Conservation (phyloP, 2,797 vertebrate genomes). For the Channa striata region DNA sequence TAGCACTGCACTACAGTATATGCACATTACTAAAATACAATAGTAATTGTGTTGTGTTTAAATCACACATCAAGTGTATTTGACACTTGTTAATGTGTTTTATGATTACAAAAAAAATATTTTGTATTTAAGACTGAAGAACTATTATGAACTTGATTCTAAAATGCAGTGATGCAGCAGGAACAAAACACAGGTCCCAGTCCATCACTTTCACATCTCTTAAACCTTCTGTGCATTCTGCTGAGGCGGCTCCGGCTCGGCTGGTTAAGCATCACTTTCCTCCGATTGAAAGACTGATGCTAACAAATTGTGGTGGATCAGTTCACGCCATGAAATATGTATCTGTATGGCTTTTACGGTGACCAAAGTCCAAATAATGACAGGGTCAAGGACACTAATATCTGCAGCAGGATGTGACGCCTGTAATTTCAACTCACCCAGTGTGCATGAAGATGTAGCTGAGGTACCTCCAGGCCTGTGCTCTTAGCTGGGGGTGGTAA, state of each 20-base stretch:
- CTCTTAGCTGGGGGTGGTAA: constrained; percentile 94
- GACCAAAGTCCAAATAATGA: constrained; percentile 6
- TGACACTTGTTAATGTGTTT: constrained; percentile 17
- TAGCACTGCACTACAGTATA: not conserved
- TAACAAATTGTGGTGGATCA: not conserved
- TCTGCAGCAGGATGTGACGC: not conserved
- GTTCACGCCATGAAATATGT: not conserved
- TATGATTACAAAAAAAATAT: constrained; percentile 10
- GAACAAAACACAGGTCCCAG: not conserved
- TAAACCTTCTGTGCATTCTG: constrained; percentile 1
- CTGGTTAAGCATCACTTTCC: too few species aligned
- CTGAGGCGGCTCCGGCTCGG: too few species aligned
- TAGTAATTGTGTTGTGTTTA: constrained; percentile 13
- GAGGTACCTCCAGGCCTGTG: constrained; percentile 95
- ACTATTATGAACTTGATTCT: constrained; percentile 22
- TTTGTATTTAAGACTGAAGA: not conserved
- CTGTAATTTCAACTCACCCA: constrained; percentile 86
- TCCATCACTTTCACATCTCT: not conserved
- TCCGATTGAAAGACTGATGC: not conserved
- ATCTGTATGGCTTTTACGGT: not conserved
- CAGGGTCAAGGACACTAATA: not conserved
- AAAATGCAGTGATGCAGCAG: not conserved
- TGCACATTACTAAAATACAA: constrained; percentile 13
- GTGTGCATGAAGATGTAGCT: constrained; percentile 98
- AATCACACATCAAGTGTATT: constrained; percentile 12